These are phyloP conservation scores for Misgurnus anguillicaudatus DNA, from an alignment of 2,113 vertebrate genomes.

Conservation along the genomic window DNA sequence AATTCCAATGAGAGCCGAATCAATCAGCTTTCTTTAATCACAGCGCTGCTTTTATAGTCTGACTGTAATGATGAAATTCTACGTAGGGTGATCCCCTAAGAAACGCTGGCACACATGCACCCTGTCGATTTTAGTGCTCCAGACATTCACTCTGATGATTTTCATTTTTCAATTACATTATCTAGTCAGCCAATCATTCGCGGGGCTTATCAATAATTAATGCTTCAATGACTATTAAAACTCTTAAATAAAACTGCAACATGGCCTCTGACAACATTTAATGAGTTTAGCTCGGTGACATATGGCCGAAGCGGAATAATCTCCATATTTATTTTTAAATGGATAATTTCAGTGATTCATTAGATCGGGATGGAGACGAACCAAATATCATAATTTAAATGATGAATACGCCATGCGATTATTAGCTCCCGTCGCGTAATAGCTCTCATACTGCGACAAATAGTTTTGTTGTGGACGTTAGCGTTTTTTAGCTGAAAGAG, in stretches of 20 bases:
- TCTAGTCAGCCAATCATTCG: slow-evolving; percentile 83
- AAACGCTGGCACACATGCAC: slow-evolving; percentile 53
- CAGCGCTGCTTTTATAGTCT: slow-evolving; percentile 81
- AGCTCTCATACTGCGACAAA: background rate
- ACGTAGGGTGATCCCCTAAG: slow-evolving; percentile 78
- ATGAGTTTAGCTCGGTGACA: slow-evolving; percentile 52
- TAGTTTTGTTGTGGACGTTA: slow-evolving; percentile 6
- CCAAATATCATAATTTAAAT: slow-evolving; percentile 39
- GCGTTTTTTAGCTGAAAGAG: slow-evolving; percentile 24
- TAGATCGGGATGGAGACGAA: slow-evolving; percentile 30
- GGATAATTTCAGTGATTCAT: slow-evolving; percentile 49
- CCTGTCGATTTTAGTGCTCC: slow-evolving; percentile 58
- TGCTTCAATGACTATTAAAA: slow-evolving; percentile 77
- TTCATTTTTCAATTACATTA: slow-evolving; percentile 85
- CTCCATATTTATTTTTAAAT: slow-evolving; percentile 45
- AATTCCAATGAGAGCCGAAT: slow-evolving; percentile 81
- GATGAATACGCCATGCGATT: slow-evolving; percentile 33
- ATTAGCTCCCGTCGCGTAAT: background rate
- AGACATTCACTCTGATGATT: slow-evolving; percentile 72
- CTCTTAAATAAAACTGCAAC: slow-evolving; percentile 73
- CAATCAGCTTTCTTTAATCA: slow-evolving; percentile 84
- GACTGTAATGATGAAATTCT: slow-evolving; percentile 79
- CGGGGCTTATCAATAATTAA: slow-evolving; percentile 81
- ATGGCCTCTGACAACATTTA: slow-evolving; percentile 67
- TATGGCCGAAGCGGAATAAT: slow-evolving; percentile 40